A percentile compares a stretch with the other conserved stretches of the same genome.
These are phyloP conservation scores for Chlorops oryzae DNA, from an alignment of 1,140 invertebrate species.

Conservation along the genomic window DNA sequence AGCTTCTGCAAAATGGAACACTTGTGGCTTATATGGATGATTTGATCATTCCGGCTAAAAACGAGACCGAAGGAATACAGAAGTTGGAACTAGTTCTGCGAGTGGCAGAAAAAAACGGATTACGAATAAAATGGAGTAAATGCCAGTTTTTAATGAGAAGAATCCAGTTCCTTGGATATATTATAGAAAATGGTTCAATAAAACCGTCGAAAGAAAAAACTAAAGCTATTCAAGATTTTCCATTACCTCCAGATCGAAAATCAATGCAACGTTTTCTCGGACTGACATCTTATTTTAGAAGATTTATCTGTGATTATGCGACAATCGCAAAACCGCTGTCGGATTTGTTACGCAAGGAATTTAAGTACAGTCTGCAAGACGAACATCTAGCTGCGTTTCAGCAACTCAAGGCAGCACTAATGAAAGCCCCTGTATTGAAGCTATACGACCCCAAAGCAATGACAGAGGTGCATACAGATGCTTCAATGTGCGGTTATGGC, in stretches of 20 bases:
- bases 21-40: slow-evolving; percentile 37
- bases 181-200: slow-evolving; percentile 23
- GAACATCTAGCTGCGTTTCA: slow-evolving; percentile 27
- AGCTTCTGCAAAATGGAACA: neutral
- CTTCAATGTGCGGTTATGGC: slow-evolving; percentile 12
- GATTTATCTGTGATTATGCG: slow-evolving; percentile 32
- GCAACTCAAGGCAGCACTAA: slow-evolving; percentile 25
- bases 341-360: slow-evolving; percentile 14
- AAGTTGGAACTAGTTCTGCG: slow-evolving; percentile 21
- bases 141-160: slow-evolving; percentile 20
- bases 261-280: slow-evolving; percentile 30
- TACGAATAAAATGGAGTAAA: slow-evolving; percentile 23
- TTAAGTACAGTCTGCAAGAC: slow-evolving; percentile 16
- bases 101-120: slow-evolving; percentile 13
- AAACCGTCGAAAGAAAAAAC: slow-evolving; percentile 20
- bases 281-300: slow-evolving; percentile 26
- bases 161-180: slow-evolving; percentile 33
- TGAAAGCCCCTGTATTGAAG: slow-evolving; percentile 20
- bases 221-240: slow-evolving; percentile 25
- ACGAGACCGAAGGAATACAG: slow-evolving; percentile 19
- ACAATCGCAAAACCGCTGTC: slow-evolving; percentile 23
- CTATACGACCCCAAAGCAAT: slow-evolving; percentile 24
- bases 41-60: slow-evolving; percentile 19
- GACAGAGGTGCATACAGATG: slow-evolving; percentile 14
- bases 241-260: slow-evolving; percentile 24